Evolutionary conservation across 1,140 invertebrate genomes (phyloP).

Genomic region (Caenorhabditis tropicalis): DNA sequence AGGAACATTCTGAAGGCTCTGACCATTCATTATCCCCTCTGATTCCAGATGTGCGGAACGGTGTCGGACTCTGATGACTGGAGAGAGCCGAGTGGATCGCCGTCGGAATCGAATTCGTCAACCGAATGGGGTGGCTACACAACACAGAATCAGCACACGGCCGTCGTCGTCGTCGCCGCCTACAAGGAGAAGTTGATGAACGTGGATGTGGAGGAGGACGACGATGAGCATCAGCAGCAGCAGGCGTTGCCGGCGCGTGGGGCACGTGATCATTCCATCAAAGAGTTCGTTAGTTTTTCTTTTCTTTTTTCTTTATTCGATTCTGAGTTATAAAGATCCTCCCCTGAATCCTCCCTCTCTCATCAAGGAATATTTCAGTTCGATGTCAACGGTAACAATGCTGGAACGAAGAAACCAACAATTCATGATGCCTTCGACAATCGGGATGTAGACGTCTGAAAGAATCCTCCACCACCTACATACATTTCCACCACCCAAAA

Average conservation of each 20-base stretch:
- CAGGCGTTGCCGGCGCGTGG: neutral
- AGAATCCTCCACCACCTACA: neutral
- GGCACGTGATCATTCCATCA: conserved; percentile 1
- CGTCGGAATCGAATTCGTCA: conserved; percentile 51
- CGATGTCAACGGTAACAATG: conserved; percentile 43
- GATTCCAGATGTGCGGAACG: conserved; percentile 16
- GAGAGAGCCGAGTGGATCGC: conserved; percentile 43
- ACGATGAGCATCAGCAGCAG: neutral
- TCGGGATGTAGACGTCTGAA: neutral
- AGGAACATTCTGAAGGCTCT: neutral
- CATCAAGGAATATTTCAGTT: neutral
- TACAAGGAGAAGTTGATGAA: conserved; percentile 31
- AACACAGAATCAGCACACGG: neutral
- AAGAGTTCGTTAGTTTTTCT: conserved; percentile 41
- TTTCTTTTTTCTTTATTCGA: neutral
- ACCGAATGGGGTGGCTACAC: conserved; percentile 36
- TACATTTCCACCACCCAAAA: too few relatives aligned
- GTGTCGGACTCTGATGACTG: conserved; percentile 42
- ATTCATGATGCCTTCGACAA: conserved; percentile 24
- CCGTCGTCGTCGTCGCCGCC: neutral
- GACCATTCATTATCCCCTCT: neutral
- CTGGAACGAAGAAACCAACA: conserved; percentile 9
- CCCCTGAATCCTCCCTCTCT: too few relatives aligned
- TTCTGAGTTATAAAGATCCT: neutral
- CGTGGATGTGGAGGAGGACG: neutral